A percentile compares a stretch with the other conserved stretches of the same genome.
Conservation (phyloP, 1,140 invertebrate genomes). For the Dufourea novaeangliae region DNA sequence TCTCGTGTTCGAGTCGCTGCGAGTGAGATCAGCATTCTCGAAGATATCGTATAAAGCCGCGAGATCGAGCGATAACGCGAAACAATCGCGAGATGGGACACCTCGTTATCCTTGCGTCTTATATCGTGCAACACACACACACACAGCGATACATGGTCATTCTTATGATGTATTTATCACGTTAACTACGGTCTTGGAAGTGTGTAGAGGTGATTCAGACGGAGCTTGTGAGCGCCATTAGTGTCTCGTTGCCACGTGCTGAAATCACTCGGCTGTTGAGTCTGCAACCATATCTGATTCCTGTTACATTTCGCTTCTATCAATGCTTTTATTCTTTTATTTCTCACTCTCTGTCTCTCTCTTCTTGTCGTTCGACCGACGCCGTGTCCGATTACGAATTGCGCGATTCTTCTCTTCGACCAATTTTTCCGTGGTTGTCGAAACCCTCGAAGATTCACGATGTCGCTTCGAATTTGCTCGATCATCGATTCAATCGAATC, state of each 20-base stretch:
- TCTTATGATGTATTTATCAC: conserved; percentile 26
- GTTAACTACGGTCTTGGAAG: neutral
- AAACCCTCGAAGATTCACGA: too few species aligned
- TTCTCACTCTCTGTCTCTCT: neutral
- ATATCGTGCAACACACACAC: too few species aligned
- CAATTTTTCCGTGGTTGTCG: too few species aligned
- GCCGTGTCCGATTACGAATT: conserved; percentile 23
- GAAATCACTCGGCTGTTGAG: conserved; percentile 37
- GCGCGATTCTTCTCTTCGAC: too few species aligned
- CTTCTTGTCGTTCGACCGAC: conserved; percentile 30
- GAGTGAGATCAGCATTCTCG: conserved; percentile 26
- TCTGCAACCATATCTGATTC: conserved; percentile 37
- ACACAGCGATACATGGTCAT: neutral
- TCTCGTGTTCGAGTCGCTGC: neutral
- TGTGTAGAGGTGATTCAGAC: too few species aligned
- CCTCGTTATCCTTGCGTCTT: conserved; percentile 17
- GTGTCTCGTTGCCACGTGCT: conserved; percentile 45
- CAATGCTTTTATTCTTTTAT: neutral
- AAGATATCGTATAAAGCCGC: conserved; percentile 8
- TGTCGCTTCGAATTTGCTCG: too few species aligned
- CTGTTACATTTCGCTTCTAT: conserved; percentile 4
- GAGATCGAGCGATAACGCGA: conserved; percentile 19
- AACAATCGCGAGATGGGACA: conserved; percentile 41
- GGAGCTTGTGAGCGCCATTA: too few species aligned
- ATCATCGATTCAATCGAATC: too few species aligned